Evolutionary conservation across 2,113 vertebrate genomes (phyloP).

Genomic region (Lycaon pictus): DNA sequence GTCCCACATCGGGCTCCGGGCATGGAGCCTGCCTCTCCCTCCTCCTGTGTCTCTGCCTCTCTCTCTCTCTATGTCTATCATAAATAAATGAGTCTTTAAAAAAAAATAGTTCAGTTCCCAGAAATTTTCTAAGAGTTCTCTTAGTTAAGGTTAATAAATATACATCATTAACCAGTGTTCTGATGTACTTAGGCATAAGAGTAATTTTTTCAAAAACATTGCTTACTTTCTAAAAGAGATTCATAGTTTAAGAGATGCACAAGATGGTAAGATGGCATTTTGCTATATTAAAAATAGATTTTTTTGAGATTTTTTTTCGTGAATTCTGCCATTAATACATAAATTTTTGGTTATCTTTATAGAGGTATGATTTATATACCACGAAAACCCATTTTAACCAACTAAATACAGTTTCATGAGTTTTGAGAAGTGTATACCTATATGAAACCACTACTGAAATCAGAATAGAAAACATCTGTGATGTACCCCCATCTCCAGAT

Average conservation of each 20-base stretch:
- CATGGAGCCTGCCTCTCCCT: no score
- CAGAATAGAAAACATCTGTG: not conserved
- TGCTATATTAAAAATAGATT: not conserved
- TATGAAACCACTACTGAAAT: not conserved
- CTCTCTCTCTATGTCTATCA: no score
- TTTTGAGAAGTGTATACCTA: constrained; percentile 14
- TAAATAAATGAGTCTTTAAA: no score
- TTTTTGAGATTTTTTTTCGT: constrained; percentile 20
- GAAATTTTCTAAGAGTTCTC: constrained; percentile 14
- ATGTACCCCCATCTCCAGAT: not conserved
- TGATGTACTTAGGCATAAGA: constrained; percentile 30
- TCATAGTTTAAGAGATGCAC: not conserved
- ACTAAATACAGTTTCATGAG: not conserved
- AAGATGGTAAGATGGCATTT: not conserved
- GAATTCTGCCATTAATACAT: constrained; percentile 1
- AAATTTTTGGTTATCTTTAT: not conserved
- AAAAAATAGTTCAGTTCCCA: not conserved
- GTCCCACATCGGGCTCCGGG: no score
- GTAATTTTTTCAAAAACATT: constrained; percentile 44
- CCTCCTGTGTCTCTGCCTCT: no score
- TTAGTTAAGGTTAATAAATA: constrained; percentile 47
- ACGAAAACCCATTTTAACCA: not conserved
- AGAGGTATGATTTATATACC: not conserved
- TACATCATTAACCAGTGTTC: constrained; percentile 30
- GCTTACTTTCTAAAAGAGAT: not conserved